Evolutionary conservation across 2,888 invertebrate species (phyloP).

Genomic region (Hypolimnas misippus): DNA sequence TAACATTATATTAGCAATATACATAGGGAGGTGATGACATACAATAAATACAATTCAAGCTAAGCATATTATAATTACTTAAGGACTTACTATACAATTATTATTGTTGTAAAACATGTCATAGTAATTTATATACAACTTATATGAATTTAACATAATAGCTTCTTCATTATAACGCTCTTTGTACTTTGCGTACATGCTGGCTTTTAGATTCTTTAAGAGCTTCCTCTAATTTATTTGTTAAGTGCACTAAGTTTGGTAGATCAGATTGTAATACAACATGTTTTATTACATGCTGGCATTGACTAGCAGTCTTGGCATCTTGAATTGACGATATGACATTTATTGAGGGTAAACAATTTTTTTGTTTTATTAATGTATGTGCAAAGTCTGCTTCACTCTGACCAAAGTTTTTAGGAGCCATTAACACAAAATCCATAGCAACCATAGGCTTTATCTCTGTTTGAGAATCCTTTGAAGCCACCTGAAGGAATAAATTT

Average conservation of each 20-base stretch:
- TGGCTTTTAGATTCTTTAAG: slow-evolving; percentile 83
- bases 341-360: slow-evolving; percentile 44
- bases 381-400: slow-evolving; percentile 42
- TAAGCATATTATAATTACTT: not conserved
- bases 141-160: not conserved
- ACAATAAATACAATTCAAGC: not conserved
- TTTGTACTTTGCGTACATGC: slow-evolving; percentile 82
- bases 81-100: not conserved
- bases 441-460: slow-evolving; percentile 68
- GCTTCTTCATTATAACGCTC: slow-evolving; percentile 61
- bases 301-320: slow-evolving; percentile 73
- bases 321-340: slow-evolving; percentile 63
- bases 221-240: slow-evolving; percentile 82
- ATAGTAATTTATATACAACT: too few relatives aligned
- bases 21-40: too few relatives aligned
- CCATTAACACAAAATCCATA: slow-evolving; percentile 69
- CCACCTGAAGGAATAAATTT: slow-evolving; percentile 55
- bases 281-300: slow-evolving; percentile 69
- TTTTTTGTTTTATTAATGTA: slow-evolving; percentile 11
- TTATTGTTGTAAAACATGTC: not conserved
- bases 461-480: slow-evolving; percentile 58
- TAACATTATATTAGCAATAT: too few relatives aligned
- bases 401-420: slow-evolving; percentile 64
- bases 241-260: slow-evolving; percentile 81
- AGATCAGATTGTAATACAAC: slow-evolving; percentile 81